Base-by-base conservation (phyloP, 2,113 vertebrate genomes). In the Aramus guarauna region DNA sequence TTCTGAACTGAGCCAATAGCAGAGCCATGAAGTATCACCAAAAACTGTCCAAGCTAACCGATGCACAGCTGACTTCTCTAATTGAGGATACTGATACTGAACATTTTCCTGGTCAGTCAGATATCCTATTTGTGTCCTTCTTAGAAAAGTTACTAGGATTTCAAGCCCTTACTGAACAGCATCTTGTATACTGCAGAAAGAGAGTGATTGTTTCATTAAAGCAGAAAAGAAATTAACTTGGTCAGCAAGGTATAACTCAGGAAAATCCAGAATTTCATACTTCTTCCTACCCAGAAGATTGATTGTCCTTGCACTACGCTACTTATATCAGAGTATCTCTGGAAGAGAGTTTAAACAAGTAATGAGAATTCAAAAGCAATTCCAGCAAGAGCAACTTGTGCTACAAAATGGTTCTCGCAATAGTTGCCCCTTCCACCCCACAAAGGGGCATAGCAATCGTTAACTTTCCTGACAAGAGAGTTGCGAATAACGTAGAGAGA, bases 311-410 rank as follows among this genome's bases (percentile, higher is more conserved):
- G 91, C 88, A 92, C 72, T 63, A 67, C 4, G 2, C 36, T 76
- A 45, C 10, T 86, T 32, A 19, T 88, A 89, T 63, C 88, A 56
- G 22, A 81, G 48, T 17, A 56, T 60, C 76, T 87, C 86, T 87
- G 68, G 73, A 85, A 91, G 48, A 72, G 48, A 91, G 64, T 50
- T 94, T 78, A 96, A 94, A 71, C 62, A 72, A 92, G 83, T 50
- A 86, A 89, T 66, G 69, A 96, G 91, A 95, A 92, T 66, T 92
- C 80, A 85, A 87, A 92, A 91, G 89, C 89, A 94, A 92, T 87
- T 91, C 83, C 77, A 91, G 59, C 41, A 94, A 89, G 91, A 91
- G 91, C 52, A 95, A 77, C 74, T 63, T 69, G 30, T 64, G 69
- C 81, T 66, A 81, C 83, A 72, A 94, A 94, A 68, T 21, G 41